phyloP scores from a whole-genome alignment of 2,797 vertebrate genomes.

The Aldrovandia affinis region DNA sequence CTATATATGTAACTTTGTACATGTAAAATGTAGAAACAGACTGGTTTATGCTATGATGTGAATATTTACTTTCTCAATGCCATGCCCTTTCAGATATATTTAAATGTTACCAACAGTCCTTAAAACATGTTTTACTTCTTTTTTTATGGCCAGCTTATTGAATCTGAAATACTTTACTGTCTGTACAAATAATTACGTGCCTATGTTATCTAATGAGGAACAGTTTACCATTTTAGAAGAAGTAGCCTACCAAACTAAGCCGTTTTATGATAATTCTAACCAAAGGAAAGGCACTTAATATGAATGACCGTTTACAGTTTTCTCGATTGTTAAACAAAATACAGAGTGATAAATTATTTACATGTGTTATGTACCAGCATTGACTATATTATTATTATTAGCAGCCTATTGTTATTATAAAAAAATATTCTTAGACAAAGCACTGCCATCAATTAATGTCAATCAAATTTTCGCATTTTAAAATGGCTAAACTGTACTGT shows the following conservation, averaged over 20 bases:
- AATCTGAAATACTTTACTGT: no score
- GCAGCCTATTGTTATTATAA: no score
- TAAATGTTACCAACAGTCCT: background rate
- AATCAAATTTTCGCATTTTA: background rate
- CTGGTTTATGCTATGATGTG: background rate
- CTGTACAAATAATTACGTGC: background rate
- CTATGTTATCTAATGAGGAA: background rate
- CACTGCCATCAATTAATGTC: background rate
- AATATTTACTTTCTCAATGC: background rate
- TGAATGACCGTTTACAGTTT: background rate
- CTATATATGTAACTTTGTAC: no score
- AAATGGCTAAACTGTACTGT: background rate
- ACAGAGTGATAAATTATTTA: constrained; percentile 36
- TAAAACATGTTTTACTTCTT: background rate
- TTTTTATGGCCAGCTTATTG: no score
- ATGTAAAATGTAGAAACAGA: background rate
- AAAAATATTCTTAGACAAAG: background rate
- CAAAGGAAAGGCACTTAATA: background rate
- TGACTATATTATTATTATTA: background rate
- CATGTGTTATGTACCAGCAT: background rate
- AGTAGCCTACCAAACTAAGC: background rate
- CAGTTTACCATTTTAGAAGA: background rate
- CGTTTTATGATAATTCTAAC: background rate
- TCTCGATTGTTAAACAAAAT: background rate
- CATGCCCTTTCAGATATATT: background rate